phyloP scores from a whole-genome alignment of 2,797 vertebrate species.

The Threskiornis aethiopicus region DNA sequence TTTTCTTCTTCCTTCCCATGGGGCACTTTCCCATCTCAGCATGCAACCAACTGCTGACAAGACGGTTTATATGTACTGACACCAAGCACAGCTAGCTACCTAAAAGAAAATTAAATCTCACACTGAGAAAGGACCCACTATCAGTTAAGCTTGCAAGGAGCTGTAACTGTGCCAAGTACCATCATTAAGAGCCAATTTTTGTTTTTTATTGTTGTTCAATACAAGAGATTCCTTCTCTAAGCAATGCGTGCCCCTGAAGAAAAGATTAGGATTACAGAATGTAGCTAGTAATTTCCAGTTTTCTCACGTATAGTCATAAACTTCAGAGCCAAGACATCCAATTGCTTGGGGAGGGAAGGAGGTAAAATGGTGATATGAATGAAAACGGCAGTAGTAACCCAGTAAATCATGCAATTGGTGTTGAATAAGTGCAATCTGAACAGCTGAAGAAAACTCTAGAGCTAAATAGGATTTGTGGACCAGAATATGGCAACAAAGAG shows the following conservation, averaged over 20 bases:
- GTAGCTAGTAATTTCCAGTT: not conserved
- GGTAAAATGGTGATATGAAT: not conserved
- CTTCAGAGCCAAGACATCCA: not conserved
- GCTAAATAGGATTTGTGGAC: not conserved
- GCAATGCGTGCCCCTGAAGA: not conserved
- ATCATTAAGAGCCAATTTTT: not conserved
- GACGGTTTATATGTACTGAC: constrained; percentile 25
- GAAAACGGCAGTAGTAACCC: not conserved
- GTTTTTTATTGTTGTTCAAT: not conserved
- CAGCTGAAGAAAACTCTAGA: not conserved
- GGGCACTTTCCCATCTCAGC: not conserved
- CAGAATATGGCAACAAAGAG: not conserved
- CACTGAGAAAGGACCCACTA: constrained; percentile 2
- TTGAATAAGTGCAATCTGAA: not conserved
- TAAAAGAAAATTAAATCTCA: constrained; percentile 49
- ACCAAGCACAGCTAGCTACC: constrained; percentile 28
- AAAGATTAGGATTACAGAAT: not conserved
- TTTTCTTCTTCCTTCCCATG: constrained; percentile 5
- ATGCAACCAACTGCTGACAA: constrained; percentile 21
- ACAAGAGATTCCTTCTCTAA: not conserved
- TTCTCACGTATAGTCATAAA: not conserved
- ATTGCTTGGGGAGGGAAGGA: not conserved
- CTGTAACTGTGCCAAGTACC: not conserved
- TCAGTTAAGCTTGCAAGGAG: constrained; percentile 4
- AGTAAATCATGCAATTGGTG: not conserved